phyloP scores from a whole-genome alignment of 2,797 vertebrate species.

The Moxostoma hubbsi region DNA sequence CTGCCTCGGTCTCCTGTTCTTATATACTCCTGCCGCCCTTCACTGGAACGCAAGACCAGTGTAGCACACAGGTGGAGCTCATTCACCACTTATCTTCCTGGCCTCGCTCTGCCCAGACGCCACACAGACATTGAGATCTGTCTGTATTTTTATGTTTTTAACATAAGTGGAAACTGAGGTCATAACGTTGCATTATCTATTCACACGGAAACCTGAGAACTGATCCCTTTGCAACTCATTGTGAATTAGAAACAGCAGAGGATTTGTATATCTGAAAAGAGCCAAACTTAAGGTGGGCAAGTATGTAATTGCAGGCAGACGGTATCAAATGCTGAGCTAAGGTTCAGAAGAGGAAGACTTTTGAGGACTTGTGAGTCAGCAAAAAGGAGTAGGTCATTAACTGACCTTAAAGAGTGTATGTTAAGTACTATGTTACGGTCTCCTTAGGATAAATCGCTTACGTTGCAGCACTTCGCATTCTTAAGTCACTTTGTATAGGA shows the following conservation, averaged over 20 bases:
- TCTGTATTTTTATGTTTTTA: too few relatives aligned
- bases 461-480: not conserved
- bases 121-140: too few relatives aligned
- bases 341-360: not conserved
- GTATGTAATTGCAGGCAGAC: not conserved
- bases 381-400: not conserved
- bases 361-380: not conserved
- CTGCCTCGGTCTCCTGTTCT: too few relatives aligned
- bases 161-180: not conserved
- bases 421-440: not conserved
- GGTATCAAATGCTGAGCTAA: not conserved
- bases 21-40: too few relatives aligned
- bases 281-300: not conserved
- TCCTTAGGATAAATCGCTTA: not conserved
- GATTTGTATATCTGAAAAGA: not conserved
- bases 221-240: not conserved
- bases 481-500: not conserved
- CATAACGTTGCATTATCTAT: not conserved
- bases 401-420: not conserved
- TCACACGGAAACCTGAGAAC: not conserved
- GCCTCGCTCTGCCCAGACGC: too few relatives aligned
- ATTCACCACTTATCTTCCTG: too few relatives aligned
- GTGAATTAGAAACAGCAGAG: not conserved
- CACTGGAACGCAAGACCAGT: too few relatives aligned
- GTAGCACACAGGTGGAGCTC: too few relatives aligned